These are phyloP conservation scores for Acanthosepion lycidas DNA, from an alignment of 2,888 invertebrate genomes.

Conservation along the genomic window DNA sequence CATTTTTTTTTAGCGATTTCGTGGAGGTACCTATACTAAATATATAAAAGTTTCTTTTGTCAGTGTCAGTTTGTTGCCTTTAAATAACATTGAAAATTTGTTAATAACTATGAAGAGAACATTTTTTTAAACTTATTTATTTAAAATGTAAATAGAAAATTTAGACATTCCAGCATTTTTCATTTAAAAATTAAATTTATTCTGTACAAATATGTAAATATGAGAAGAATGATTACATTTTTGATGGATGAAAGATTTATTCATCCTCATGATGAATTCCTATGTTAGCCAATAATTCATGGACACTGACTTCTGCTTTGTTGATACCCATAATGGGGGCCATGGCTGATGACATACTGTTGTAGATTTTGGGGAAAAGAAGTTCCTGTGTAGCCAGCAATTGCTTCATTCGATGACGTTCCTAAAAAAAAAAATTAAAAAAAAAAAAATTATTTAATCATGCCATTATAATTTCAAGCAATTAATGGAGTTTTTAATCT, in stretches of 20 bases:
- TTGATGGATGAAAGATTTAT: not conserved
- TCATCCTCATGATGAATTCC: not conserved
- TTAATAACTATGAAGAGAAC: no score
- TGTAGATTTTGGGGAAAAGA: conserved; percentile 83
- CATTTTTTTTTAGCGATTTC: no score
- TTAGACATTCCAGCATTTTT: no score
- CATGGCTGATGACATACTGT: conserved; percentile 84
- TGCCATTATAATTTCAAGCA: not conserved
- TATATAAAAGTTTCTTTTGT: no score
- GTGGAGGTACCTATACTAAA: no score
- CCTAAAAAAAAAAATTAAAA: conserved; percentile 74
- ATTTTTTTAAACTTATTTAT: no score
- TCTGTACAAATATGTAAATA: not conserved
- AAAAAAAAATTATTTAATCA: not conserved
- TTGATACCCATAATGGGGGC: conserved; percentile 82
- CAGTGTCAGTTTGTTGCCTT: no score
- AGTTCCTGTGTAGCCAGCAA: conserved; percentile 85
- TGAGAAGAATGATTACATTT: not conserved
- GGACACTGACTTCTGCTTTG: conserved; percentile 60
- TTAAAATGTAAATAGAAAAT: no score
- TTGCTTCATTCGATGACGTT: conserved; percentile 80
- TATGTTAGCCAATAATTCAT: conserved; percentile 50
- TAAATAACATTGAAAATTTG: no score
- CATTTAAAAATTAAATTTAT: not conserved
- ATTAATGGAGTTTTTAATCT: not conserved